Evolutionary conservation across 2,888 invertebrate genomes (phyloP).

Genomic region (Cepaea hortensis): DNA sequence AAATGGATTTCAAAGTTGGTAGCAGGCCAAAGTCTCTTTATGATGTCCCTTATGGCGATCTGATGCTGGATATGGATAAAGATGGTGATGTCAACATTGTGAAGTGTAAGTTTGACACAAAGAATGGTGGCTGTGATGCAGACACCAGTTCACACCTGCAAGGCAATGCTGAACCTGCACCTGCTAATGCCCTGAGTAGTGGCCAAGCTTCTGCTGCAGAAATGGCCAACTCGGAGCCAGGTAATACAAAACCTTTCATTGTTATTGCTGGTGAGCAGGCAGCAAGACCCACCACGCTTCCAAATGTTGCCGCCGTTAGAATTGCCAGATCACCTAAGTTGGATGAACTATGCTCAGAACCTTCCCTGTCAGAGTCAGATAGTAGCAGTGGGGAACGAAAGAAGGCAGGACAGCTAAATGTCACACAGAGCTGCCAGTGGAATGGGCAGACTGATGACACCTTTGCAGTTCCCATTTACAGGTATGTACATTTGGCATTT

Average conservation of each 20-base stretch:
- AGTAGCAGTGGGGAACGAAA: slow-evolving; percentile 40
- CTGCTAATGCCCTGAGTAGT: not conserved
- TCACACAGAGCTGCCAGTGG: slow-evolving; percentile 36
- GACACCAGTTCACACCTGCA: slow-evolving; percentile 19
- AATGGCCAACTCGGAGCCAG: not conserved
- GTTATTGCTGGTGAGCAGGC: not conserved
- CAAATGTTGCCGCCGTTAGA: not conserved
- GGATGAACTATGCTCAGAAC: slow-evolving; percentile 28
- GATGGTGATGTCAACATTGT: slow-evolving; percentile 18
- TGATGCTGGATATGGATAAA: not conserved
- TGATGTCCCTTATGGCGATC: slow-evolving; percentile 31
- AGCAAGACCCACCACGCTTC: not conserved
- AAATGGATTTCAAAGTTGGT: not conserved
- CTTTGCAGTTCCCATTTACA: slow-evolving; percentile 26
- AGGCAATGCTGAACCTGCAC: not conserved
- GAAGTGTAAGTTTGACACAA: slow-evolving; percentile 33
- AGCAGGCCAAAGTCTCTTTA: slow-evolving; percentile 37
- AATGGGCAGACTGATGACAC: slow-evolving; percentile 13
- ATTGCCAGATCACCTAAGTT: not conserved
- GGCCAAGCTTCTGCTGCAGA: not conserved
- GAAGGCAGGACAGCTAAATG: slow-evolving; percentile 8
- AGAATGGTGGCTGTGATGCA: slow-evolving; percentile 18
- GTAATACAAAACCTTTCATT: not conserved
- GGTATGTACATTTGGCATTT: not conserved
- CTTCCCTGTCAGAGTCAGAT: slow-evolving; percentile 38